Conservation (phyloP, 2,797 vertebrate genomes). For the Urophycis tenuis region DNA sequence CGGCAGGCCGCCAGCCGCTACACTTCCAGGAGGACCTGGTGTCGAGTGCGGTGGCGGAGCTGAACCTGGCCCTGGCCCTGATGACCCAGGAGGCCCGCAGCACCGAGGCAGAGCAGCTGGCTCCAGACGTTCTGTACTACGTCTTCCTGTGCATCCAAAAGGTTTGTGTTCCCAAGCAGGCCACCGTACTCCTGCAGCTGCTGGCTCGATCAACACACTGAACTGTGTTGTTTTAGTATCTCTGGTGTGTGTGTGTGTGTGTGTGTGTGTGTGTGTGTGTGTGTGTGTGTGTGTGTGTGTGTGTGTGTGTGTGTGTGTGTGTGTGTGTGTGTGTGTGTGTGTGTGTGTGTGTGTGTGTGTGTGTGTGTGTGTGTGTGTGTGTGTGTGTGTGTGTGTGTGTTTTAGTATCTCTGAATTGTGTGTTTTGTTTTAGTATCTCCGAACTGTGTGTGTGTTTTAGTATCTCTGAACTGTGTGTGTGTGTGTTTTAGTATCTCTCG, state of each 20-base stretch:
- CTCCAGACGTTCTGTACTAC: constrained; percentile 93
- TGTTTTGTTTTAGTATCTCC: constrained; percentile 79
- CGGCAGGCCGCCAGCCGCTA: constrained; percentile 87
- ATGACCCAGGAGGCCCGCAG: constrained; percentile 95
- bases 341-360: neutral
- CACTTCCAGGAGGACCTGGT: constrained; percentile 97
- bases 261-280: neutral
- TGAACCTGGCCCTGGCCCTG: constrained; percentile 89
- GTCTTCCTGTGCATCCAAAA: constrained; percentile 98
- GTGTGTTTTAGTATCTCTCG: constrained; percentile 82
- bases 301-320: neutral
- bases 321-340: neutral
- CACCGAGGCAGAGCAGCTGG: constrained; percentile 82
- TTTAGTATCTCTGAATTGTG: constrained; percentile 84
- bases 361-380: no score
- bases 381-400: neutral
- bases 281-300: neutral
- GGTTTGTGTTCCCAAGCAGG: constrained; percentile 59
- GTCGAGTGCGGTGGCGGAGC: constrained; percentile 94
- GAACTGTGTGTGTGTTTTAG: constrained; percentile 58
- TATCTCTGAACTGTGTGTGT: constrained; percentile 82
- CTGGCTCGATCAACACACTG: no score
- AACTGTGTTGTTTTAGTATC: constrained; percentile 77
- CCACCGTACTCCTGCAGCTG: neutral
- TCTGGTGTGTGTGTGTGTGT: constrained; percentile 55